A percentile compares a stretch with the other conserved stretches of the same genome.
Evolutionary conservation across 2,797 vertebrate species (phyloP).

Genomic region (Leucoraja ocellata): DNA sequence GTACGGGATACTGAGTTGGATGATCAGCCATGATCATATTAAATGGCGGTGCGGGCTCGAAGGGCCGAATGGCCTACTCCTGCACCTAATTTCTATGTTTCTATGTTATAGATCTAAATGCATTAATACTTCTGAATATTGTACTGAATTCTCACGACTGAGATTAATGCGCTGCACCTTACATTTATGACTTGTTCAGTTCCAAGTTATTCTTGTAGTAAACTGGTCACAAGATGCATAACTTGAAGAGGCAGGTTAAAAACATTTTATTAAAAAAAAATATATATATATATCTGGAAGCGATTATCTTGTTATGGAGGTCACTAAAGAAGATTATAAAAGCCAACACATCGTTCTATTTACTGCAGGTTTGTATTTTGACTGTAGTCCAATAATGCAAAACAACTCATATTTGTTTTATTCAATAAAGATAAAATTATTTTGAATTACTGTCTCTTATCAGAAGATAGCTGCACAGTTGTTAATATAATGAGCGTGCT

Average conservation of each 20-base stretch:
- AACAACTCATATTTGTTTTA: not conserved
- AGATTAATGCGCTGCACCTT: not conserved
- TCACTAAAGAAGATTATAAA: not conserved
- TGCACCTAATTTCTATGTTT: no score
- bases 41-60: no score
- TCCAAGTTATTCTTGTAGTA: no score
- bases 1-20: no score
- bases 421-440: constrained; percentile 9
- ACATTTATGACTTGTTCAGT: not conserved
- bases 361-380: not conserved
- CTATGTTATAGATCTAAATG: no score
- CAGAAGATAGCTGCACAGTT: not conserved
- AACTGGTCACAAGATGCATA: not conserved
- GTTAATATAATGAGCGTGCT: not conserved
- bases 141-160: not conserved
- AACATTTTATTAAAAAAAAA: no score
- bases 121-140: no score
- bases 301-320: not conserved
- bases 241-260: not conserved
- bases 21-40: no score
- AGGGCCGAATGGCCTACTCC: no score
- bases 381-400: constrained; percentile 7
- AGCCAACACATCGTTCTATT: not conserved
- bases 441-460: not conserved
- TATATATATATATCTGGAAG: not conserved